phyloP scores from a whole-genome alignment of 92 coral and sea anemone species.

The Diadumene lineata region DNA sequence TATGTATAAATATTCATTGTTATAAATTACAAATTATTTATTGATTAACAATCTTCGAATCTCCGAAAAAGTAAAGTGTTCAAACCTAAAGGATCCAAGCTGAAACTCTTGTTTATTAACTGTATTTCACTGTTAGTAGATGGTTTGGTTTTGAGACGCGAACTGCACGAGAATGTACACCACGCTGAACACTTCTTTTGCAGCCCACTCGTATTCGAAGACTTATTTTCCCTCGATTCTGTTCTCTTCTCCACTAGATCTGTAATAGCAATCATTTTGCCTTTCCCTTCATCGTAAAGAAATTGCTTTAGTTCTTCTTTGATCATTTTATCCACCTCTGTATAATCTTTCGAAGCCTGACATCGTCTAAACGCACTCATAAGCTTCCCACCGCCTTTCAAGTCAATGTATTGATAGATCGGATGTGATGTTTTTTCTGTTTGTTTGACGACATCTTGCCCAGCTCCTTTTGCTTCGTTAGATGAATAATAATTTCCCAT shows the following conservation, averaged over 20 bases:
- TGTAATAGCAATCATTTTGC: slow-evolving; percentile 53
- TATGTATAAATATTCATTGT: neutral
- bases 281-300: slow-evolving; percentile 65
- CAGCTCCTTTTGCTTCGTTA: slow-evolving; percentile 74
- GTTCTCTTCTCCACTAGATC: slow-evolving; percentile 53
- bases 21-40: neutral
- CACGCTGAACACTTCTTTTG: too few relatives aligned
- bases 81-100: slow-evolving; percentile 16
- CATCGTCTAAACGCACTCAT: slow-evolving; percentile 69
- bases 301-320: slow-evolving; percentile 47
- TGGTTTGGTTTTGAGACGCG: neutral
- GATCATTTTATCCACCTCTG: slow-evolving; percentile 57
- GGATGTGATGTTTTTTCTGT: slow-evolving; percentile 63
- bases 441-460: slow-evolving; percentile 83
- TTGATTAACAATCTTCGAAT: neutral
- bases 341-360: slow-evolving; percentile 54
- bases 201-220: too few relatives aligned
- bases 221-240: slow-evolving; percentile 39
- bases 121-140: slow-evolving; percentile 9
- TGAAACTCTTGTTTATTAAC: slow-evolving; percentile 22
- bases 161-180: neutral
- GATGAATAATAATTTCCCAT: slow-evolving; percentile 54
- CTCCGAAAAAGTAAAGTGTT: neutral
- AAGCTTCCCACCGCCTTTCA: slow-evolving; percentile 72
- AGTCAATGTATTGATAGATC: slow-evolving; percentile 62